phyloP scores from a whole-genome alignment of 2,888 invertebrate genomes.

The Spisula subtruncata region DNA sequence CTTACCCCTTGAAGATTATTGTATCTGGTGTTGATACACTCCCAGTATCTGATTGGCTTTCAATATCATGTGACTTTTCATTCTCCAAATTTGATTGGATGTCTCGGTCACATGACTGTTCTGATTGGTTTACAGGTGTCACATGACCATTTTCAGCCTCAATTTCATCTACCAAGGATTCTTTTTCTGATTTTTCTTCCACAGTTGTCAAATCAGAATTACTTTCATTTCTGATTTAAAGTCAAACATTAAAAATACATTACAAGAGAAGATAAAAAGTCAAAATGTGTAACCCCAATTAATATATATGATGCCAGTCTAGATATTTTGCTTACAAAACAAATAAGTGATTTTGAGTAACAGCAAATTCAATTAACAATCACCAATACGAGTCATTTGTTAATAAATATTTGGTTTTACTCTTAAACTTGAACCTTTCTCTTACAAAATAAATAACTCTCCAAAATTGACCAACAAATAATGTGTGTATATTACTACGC shows the following conservation, averaged over 20 bases:
- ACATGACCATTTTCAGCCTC: slow-evolving; percentile 46
- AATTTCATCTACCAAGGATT: slow-evolving; percentile 50
- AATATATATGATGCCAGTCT: neutral
- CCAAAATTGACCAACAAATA: too few species aligned
- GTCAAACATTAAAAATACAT: neutral
- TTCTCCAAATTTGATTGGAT: slow-evolving; percentile 56
- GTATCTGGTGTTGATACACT: slow-evolving; percentile 80
- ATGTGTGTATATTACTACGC: too few species aligned
- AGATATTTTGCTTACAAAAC: neutral
- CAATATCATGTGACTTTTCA: slow-evolving; percentile 67
- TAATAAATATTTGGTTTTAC: too few species aligned
- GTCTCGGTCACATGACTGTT: slow-evolving; percentile 49
- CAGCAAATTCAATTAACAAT: too few species aligned
- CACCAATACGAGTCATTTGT: too few species aligned
- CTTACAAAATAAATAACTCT: too few species aligned
- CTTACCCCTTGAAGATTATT: slow-evolving; percentile 76
- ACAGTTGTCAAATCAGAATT: slow-evolving; percentile 43
- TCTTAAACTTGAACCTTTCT: too few species aligned
- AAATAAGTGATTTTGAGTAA: too few species aligned
- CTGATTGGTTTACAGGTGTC: slow-evolving; percentile 51
- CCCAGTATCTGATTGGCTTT: slow-evolving; percentile 74
- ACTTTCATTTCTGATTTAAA: slow-evolving; percentile 38
- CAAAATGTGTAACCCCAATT: neutral
- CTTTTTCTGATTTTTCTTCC: slow-evolving; percentile 45
- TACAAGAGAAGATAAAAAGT: neutral